Conservation (phyloP, 2,113 vertebrate genomes). For the Ceuthmochares aereus region DNA sequence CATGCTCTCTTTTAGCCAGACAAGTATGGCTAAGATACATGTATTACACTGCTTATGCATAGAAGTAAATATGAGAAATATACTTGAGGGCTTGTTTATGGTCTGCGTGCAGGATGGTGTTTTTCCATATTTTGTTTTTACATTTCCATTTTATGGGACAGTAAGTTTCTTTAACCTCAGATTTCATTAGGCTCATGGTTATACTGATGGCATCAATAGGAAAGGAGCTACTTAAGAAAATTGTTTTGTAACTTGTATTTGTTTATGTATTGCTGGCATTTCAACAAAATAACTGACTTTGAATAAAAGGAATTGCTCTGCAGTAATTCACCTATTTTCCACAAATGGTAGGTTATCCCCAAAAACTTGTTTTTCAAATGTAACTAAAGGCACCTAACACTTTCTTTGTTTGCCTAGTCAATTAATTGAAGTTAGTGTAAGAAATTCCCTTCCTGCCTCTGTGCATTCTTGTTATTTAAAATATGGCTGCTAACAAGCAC, state of each 20-base stretch:
- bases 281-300: neutral
- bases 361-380: neutral
- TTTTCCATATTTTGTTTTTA: neutral
- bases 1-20: neutral
- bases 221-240: neutral
- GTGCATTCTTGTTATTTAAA: neutral
- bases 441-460: neutral
- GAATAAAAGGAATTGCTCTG: neutral
- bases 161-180: neutral
- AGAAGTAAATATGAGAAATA: neutral
- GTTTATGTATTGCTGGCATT: neutral
- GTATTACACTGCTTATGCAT: neutral
- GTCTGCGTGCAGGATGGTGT: neutral
- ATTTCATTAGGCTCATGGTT: neutral
- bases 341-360: accelerated
- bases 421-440: neutral
- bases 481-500: neutral
- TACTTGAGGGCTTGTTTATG: neutral
- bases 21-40: neutral
- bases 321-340: neutral
- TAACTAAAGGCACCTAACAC: neutral
- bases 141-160: neutral
- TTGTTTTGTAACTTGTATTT: neutral
- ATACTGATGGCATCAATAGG: neutral
- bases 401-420: neutral